Evolutionary conservation across 2,797 vertebrate species (phyloP), one percentile per base, ranked within the genome.

Genomic region (Diplodus sargus): DNA sequence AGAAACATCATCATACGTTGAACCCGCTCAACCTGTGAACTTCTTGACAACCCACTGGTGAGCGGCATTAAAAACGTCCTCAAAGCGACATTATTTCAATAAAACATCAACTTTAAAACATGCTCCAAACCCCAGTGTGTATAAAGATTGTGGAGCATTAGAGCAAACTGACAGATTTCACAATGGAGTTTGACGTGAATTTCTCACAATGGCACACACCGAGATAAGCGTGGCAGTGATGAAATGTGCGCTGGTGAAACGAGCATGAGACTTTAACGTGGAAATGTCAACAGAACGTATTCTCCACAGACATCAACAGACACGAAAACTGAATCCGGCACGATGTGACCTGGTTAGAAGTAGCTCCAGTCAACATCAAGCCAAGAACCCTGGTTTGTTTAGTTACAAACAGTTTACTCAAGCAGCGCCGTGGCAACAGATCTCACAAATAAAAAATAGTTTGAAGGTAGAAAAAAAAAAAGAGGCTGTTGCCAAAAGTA

Each of bases 101-200:
- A 70, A 66, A 79, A 45, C 43, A 23, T 71, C 15, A 74, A 53
- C 64, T 65, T 76, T 68, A 48, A 30, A 83, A 59, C 34, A 22
- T 52, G 20, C 34, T 47, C 16, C 20, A 43, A 39, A 43, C 53
- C 58, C n/a, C 22, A 17, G 34, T 51, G 16, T 54, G 16, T 34
- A 3, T 28, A 18, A 39, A 66, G 57, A 48, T 23, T 58, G n/a
- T n/a, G 60, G 47, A 54, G 48, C 54, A 23, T 69, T 54, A 72
- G 52, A 70, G 59, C 72, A 53, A 65, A 69, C 47, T 39, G 69
- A 63, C 48, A 70, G 78, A 75, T 85, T 87, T 89, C 80, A 69
- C 83, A 87, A 86, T 45, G 7, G 51, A 81, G 66, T 76, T 71
- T 86, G 85, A 75, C 70, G 25, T 79, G 70, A 73, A 51, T 84